Base-by-base conservation (phyloP, 2,888 invertebrate species). In the Luperina nickerlii region DNA sequence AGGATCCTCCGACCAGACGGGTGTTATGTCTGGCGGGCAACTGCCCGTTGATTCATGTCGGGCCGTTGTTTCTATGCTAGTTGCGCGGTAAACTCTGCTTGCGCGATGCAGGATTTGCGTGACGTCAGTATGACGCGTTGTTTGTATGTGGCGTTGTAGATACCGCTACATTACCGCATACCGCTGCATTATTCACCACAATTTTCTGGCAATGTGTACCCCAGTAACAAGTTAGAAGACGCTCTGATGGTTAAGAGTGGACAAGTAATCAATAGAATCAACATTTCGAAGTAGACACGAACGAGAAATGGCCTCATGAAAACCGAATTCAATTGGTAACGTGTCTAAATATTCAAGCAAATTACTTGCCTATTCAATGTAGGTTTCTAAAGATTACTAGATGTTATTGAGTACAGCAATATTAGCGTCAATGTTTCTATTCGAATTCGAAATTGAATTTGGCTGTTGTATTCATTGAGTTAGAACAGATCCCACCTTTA, bases 331-430 rank as follows among this genome's bases (percentile, higher is more conserved):
- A 72, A 76, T 82, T 62, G 68, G 27, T 81, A 79, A 72, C 72
- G 65, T n/a, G 48, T 69, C 72, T 62, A 71, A 82, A 85, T 51
- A 57, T 63, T 73, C 68, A 54, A 24, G 82, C n/a, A 86, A 83
- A 85, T 73, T 73, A 73, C 38, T 85, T 76, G 24, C 65, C 60
- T 66, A 85, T 82, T 83, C 65, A 85, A 83, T 85, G 65, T 82
- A 62, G 51, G 48, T 73, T 82, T 85, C 69, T 69, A 72, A 65
- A 81, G 62, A 85, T 32, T 48, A 38, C 32, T 57, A 63, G 13
- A 65, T 73, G 69, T 69, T 85, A 83, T 85, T 60, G 69, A 73
- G 67, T 60, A 62, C 63, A 38, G 66, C 60, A 65, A 75, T 74
- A 75, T 73, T 65, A 72, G 9, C 62, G 15, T 42, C 38, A 63